These are phyloP conservation scores for Diplolepis rosae DNA, from an alignment of 2,888 invertebrate species.

Conservation along the genomic window DNA sequence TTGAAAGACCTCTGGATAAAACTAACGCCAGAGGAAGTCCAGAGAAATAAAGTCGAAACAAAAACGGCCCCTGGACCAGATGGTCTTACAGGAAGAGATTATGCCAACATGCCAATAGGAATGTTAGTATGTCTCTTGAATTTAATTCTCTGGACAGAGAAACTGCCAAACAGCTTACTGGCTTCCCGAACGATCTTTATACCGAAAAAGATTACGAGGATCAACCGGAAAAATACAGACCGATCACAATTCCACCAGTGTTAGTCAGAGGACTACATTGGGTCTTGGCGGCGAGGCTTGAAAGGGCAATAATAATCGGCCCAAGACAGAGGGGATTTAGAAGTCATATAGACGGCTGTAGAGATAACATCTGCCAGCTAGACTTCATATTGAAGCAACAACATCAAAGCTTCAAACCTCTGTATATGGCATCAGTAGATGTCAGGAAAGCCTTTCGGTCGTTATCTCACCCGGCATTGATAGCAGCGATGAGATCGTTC, in stretches of 20 bases:
- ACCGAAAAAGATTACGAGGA: not conserved
- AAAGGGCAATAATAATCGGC: not conserved
- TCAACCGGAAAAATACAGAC: constrained; percentile 11
- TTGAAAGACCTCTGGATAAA: too few species aligned
- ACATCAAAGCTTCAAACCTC: too few species aligned
- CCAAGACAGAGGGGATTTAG: not conserved
- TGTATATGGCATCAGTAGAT: too few species aligned
- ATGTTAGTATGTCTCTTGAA: not conserved
- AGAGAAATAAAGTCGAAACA: too few species aligned
- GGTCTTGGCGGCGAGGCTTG: not conserved
- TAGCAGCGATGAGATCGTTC: not conserved
- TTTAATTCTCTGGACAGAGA: not conserved
- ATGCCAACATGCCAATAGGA: not conserved
- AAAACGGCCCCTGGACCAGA: not conserved
- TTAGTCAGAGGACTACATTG: constrained; percentile 39
- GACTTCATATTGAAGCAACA: too few species aligned
- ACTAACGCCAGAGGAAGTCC: too few species aligned
- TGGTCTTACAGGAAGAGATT: not conserved
- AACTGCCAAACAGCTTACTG: not conserved
- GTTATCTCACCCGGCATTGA: not conserved
- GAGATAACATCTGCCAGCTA: not conserved
- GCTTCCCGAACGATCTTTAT: not conserved
- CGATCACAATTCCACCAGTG: constrained; percentile 47
- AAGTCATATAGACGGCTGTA: not conserved
- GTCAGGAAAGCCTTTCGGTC: not conserved